Conservation (phyloP, 2,797 vertebrate species). For the Myotis findleyi region DNA sequence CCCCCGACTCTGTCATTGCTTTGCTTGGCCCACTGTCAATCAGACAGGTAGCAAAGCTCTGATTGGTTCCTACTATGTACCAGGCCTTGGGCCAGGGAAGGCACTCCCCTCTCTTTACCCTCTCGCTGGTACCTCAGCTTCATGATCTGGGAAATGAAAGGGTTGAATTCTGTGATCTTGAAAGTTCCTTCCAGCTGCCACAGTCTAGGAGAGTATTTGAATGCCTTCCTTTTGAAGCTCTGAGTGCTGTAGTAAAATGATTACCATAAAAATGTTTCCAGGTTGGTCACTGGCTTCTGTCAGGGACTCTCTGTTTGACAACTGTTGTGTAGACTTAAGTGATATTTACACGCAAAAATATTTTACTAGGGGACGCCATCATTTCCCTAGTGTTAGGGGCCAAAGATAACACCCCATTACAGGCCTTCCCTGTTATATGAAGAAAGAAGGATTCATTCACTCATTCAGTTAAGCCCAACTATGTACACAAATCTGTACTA, state of each 20-base stretch:
- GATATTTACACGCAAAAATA: slow-evolving; percentile 71
- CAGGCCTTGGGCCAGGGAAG: not conserved
- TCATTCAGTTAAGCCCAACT: slow-evolving; percentile 42
- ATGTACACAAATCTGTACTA: slow-evolving; percentile 33
- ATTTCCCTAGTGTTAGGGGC: slow-evolving; percentile 29
- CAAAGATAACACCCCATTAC: slow-evolving; percentile 50
- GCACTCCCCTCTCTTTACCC: not conserved
- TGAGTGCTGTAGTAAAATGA: slow-evolving; percentile 55
- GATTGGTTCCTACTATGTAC: not conserved
- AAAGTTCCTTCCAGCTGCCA: slow-evolving; percentile 48
- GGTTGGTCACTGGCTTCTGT: slow-evolving; percentile 70
- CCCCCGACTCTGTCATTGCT: not conserved
- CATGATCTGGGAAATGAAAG: slow-evolving; percentile 29
- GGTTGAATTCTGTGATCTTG: slow-evolving; percentile 43
- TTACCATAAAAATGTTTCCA: slow-evolving; percentile 73
- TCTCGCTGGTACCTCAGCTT: not conserved
- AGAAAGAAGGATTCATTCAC: slow-evolving; percentile 64
- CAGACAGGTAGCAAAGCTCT: not conserved
- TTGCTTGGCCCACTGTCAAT: not conserved
- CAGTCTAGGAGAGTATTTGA: slow-evolving; percentile 9
- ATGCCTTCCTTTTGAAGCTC: slow-evolving; percentile 54
- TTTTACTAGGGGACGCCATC: slow-evolving; percentile 48
- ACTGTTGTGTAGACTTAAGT: slow-evolving; percentile 64
- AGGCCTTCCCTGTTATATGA: slow-evolving; percentile 52
- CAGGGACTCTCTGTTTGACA: slow-evolving; percentile 68